These are phyloP conservation scores for Ariopsis seemanni DNA, from an alignment of 2,113 vertebrate species.

Conservation along the genomic window DNA sequence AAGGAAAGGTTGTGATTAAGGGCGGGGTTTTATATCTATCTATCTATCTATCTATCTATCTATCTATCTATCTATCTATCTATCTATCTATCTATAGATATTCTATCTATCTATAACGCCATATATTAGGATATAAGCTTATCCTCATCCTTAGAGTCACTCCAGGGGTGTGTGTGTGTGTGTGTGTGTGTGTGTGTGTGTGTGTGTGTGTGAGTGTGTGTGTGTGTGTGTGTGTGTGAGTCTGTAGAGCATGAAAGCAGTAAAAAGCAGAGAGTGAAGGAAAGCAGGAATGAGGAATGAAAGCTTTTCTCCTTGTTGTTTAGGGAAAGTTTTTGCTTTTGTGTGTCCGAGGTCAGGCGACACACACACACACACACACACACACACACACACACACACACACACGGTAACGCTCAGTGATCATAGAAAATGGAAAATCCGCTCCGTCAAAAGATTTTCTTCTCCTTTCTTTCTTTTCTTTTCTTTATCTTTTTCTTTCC, in stretches of 20 bases:
- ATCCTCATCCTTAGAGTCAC: background rate
- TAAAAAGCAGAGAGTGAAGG: background rate
- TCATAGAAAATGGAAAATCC: constrained; percentile 40
- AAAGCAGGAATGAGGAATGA: constrained; percentile 19
- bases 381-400: constrained; percentile 44
- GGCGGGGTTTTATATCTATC: too few relatives aligned
- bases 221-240: background rate
- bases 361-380: constrained; percentile 50
- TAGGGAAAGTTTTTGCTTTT: constrained; percentile 47
- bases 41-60: too few relatives aligned
- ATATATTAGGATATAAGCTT: too few relatives aligned
- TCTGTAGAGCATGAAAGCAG: background rate
- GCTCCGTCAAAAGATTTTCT: constrained; percentile 36
- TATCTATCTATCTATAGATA: too few relatives aligned
- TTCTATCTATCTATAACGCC: too few relatives aligned
- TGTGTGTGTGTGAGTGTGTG: background rate
- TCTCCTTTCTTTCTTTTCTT: background rate
- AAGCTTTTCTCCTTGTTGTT: constrained; percentile 42
- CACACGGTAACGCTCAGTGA: constrained; percentile 48
- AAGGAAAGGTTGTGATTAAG: too few relatives aligned
- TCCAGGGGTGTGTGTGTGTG: constrained; percentile 1
- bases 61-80: too few relatives aligned
- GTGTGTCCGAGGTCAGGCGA: constrained; percentile 51
- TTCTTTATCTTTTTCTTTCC: constrained; percentile 2
- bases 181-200: constrained; percentile 3